phyloP scores from a whole-genome alignment of 2,888 invertebrate species.

The Celastrina argiolus region DNA sequence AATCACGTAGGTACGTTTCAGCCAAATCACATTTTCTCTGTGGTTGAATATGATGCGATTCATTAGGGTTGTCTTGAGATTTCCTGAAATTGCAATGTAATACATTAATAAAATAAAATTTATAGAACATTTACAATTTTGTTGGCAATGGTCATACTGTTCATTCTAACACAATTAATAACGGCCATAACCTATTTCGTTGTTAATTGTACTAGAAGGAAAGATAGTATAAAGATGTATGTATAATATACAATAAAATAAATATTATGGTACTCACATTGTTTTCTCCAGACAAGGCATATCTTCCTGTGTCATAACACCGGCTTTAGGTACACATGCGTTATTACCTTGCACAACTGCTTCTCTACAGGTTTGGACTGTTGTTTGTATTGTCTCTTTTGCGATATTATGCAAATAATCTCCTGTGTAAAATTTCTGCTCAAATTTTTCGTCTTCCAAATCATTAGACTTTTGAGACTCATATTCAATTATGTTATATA shows the following conservation, averaged over 20 bases:
- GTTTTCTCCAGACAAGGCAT: slow-evolving; percentile 44
- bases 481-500: slow-evolving; percentile 62
- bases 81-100: slow-evolving; percentile 45
- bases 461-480: slow-evolving; percentile 46
- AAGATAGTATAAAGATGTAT: too few species aligned
- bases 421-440: slow-evolving; percentile 36
- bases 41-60: slow-evolving; percentile 39
- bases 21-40: slow-evolving; percentile 52
- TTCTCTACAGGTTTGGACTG: slow-evolving; percentile 42
- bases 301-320: slow-evolving; percentile 54
- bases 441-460: slow-evolving; percentile 30
- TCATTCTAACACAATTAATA: too few species aligned
- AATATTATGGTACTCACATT: slow-evolving; percentile 46
- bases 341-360: slow-evolving; percentile 49
- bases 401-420: slow-evolving; percentile 39
- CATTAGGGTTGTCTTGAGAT: slow-evolving; percentile 45
- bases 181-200: too few species aligned
- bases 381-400: slow-evolving; percentile 40
- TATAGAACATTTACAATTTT: too few species aligned
- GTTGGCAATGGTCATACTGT: too few species aligned
- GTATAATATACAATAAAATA: not conserved
- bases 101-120: too few species aligned
- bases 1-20: slow-evolving; percentile 56
- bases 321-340: slow-evolving; percentile 48
- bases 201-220: too few species aligned